Conservation (phyloP, 2,888 invertebrate genomes). For the Barypeithes pellucidus region DNA sequence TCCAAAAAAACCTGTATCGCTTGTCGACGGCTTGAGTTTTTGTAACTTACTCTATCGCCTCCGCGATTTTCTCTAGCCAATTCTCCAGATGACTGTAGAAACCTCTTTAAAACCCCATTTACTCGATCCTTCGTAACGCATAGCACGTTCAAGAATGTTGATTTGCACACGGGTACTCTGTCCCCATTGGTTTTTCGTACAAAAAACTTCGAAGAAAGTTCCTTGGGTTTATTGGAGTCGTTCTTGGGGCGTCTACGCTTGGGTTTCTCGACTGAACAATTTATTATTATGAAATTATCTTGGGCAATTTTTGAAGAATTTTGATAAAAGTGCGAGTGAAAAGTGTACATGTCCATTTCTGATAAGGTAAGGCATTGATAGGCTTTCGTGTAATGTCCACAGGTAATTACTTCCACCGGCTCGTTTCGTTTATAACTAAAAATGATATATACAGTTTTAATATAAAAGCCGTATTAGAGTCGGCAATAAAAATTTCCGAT, state of each 20-base stretch:
- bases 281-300: not conserved
- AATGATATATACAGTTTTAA: no score
- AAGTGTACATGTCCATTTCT: not conserved
- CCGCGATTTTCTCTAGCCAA: not conserved
- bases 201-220: not conserved
- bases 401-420: not conserved
- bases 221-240: not conserved
- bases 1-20: not conserved
- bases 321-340: not conserved
- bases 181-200: not conserved
- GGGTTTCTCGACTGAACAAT: not conserved
- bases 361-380: not conserved
- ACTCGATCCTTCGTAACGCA: not conserved
- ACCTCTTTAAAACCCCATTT: not conserved
- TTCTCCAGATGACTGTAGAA: not conserved
- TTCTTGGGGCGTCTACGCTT: not conserved
- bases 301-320: not conserved
- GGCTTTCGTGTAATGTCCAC: not conserved
- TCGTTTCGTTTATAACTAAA: not conserved
- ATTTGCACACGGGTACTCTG: not conserved
- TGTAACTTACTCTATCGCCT: conserved; percentile 1
- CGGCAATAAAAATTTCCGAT: no score
- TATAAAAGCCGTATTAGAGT: no score
- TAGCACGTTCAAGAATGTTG: not conserved
- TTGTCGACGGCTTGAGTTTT: not conserved